Conservation (phyloP, 2,797 vertebrate species). For the Lagodon rhomboides region DNA sequence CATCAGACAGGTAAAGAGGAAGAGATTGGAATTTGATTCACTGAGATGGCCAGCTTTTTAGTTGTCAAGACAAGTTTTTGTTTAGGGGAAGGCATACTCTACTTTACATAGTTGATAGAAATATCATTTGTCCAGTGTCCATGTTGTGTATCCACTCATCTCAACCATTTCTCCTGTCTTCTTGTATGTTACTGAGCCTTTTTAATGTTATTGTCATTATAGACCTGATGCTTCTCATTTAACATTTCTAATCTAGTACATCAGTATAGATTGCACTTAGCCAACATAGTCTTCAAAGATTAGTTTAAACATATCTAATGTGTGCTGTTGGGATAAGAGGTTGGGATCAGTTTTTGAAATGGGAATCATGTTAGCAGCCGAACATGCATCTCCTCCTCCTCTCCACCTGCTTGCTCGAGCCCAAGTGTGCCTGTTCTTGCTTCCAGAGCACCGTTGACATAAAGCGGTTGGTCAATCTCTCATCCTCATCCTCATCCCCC, state of each 20-base stretch:
- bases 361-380: neutral
- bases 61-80: neutral
- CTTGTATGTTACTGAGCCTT: neutral
- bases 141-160: constrained; percentile 24
- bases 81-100: neutral
- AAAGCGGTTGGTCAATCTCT: constrained; percentile 86
- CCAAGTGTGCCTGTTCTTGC: constrained; percentile 97
- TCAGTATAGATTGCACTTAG: constrained; percentile 11
- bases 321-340: neutral
- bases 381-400: constrained; percentile 23
- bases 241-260: neutral
- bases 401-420: constrained; percentile 80
- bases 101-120: neutral
- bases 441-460: constrained; percentile 98
- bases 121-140: constrained; percentile 2
- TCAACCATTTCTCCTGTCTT: constrained; percentile 12
- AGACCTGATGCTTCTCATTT: constrained; percentile 15
- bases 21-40: neutral
- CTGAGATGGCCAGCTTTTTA: neutral
- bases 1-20: constrained; percentile 92
- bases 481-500: constrained; percentile 63
- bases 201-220: neutral
- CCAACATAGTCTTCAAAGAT: neutral
- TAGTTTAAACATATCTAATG: neutral
- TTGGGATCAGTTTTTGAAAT: neutral